phyloP scores from a whole-genome alignment of 2,888 invertebrate genomes.

The Archips crataeganus region DNA sequence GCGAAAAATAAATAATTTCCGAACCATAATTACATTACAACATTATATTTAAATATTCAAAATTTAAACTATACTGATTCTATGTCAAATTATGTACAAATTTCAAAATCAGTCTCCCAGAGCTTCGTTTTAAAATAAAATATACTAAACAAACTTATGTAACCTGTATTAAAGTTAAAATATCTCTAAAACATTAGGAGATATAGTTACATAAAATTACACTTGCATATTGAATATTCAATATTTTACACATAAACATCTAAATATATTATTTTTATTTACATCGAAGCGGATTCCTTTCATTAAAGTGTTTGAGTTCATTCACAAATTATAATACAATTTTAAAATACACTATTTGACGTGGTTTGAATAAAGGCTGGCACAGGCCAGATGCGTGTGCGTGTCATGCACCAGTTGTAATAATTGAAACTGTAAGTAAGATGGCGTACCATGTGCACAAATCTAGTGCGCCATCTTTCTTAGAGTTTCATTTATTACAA shows the following conservation, averaged over 20 bases:
- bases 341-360: not conserved
- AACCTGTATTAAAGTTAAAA: slow-evolving; percentile 30
- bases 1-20: not conserved
- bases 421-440: too few relatives aligned
- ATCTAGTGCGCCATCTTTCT: too few relatives aligned
- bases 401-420: too few relatives aligned
- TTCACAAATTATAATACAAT: not conserved
- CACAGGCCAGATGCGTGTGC: too few relatives aligned
- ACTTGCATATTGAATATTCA: not conserved
- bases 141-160: slow-evolving; percentile 37
- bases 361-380: not conserved
- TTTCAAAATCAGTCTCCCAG: slow-evolving; percentile 46
- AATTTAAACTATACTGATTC: slow-evolving; percentile 10
- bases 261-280: not conserved
- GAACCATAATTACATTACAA: not conserved
- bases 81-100: slow-evolving; percentile 16
- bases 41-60: slow-evolving; percentile 3
- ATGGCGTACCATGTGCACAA: too few relatives aligned
- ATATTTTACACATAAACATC: not conserved
- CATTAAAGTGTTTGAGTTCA: not conserved
- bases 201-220: not conserved
- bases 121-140: slow-evolving; percentile 25
- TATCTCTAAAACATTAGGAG: slow-evolving; percentile 18
- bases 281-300: not conserved
- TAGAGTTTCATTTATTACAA: too few relatives aligned